Evolutionary conservation across 1,140 invertebrate species (phyloP).

Genomic region (Diuraphis noxia): DNA sequence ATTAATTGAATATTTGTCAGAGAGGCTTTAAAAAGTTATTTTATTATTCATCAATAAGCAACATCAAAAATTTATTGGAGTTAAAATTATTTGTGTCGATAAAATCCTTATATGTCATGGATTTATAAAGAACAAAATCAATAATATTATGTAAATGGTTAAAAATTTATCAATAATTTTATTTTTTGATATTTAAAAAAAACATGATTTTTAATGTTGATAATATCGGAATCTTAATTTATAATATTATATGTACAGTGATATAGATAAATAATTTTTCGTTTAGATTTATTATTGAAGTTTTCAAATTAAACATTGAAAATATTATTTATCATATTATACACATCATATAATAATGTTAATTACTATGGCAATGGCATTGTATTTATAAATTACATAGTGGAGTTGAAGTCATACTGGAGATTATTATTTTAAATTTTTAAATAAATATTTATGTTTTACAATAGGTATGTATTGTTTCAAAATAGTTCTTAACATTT

Average conservation of each 20-base stretch:
- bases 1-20: not conserved
- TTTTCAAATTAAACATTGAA: not conserved
- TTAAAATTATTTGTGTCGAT: not conserved
- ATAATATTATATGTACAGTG: not conserved
- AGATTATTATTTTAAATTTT: not conserved
- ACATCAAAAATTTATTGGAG: not conserved
- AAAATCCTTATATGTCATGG: not conserved
- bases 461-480: not conserved
- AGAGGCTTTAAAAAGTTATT: not conserved
- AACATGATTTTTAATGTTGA: not conserved
- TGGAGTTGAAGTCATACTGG: not conserved
- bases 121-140: not conserved
- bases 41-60: not conserved
- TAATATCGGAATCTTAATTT: not conserved
- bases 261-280: not conserved
- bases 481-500: not conserved
- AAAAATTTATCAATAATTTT: not conserved
- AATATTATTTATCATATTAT: not conserved
- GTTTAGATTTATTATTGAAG: not conserved
- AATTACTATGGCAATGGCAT: not conserved
- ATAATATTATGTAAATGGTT: not conserved
- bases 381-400: not conserved
- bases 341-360: not conserved
- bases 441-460: not conserved
- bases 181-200: not conserved